Percentiles rank a stretch among this genome's conserved stretches.
Conservation (phyloP, 2,113 vertebrate species). For the Odobenus rosmarus region DNA sequence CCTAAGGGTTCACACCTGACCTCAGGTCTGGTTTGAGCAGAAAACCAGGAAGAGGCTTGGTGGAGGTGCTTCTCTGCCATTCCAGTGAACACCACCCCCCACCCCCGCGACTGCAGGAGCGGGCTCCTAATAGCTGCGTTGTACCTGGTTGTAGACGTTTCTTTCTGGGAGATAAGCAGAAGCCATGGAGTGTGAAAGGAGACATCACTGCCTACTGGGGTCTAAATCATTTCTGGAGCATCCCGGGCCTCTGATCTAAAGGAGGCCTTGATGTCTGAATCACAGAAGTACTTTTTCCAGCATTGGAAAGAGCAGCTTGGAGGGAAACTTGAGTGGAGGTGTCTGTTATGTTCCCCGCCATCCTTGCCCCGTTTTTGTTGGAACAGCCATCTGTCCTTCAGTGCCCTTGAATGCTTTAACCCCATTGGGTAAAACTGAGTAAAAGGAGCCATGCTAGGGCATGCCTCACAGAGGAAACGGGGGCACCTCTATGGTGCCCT, state of each 20-base stretch:
- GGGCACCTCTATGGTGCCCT: neutral
- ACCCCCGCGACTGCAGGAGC: no score
- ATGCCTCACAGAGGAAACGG: neutral
- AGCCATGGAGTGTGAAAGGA: neutral
- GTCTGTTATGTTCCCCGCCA: neutral
- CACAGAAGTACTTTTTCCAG: neutral
- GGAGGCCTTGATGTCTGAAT: neutral
- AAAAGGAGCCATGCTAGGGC: neutral
- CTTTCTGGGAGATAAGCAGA: neutral
- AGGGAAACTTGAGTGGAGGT: neutral
- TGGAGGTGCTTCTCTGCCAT: neutral
- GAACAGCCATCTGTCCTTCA: neutral
- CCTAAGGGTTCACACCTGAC: neutral
- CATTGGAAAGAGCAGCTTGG: neutral
- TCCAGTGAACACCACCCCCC: rapidly evolving
- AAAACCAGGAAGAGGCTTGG: neutral
- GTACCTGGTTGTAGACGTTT: rapidly evolving
- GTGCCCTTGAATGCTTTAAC: neutral
- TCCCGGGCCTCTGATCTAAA: neutral
- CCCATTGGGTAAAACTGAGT: neutral
- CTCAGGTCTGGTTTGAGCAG: neutral
- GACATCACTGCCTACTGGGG: neutral
- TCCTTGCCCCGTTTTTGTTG: neutral
- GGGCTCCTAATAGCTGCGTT: neutral
- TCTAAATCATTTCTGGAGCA: neutral